phyloP scores from a whole-genome alignment of 2,113 vertebrate species.

The Cyprinodon brontotheroides region DNA sequence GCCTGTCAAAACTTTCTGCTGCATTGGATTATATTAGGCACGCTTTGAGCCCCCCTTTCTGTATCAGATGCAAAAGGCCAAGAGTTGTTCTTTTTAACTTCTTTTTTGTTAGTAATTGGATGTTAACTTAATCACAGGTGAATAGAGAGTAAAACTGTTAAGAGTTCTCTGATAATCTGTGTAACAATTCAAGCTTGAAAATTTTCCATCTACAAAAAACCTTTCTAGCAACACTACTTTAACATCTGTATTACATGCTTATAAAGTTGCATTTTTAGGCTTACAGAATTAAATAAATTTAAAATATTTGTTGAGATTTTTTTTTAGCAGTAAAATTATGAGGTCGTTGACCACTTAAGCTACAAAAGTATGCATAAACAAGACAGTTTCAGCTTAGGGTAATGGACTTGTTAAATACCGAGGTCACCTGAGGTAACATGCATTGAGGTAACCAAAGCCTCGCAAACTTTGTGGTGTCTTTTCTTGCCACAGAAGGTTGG shows the following conservation, averaged over 20 bases:
- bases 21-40: slow-evolving; percentile 66
- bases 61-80: slow-evolving; percentile 7
- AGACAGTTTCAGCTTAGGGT: not conserved
- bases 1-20: slow-evolving; percentile 47
- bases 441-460: not conserved
- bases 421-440: not conserved
- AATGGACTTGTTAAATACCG: not conserved
- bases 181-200: not conserved
- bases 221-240: not conserved
- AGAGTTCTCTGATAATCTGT: not conserved
- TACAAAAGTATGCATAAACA: not conserved
- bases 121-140: not conserved
- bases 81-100: not conserved
- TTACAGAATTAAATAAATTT: not conserved
- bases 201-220: not conserved
- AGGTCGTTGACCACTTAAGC: not conserved
- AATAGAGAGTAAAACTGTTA: not conserved
- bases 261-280: not conserved
- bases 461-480: not conserved
- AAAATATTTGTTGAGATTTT: not conserved
- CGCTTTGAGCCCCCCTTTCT: slow-evolving; percentile 31
- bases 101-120: not conserved
- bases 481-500: not conserved
- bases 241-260: not conserved
- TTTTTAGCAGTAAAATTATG: not conserved